phyloP scores from a whole-genome alignment of 1,140 invertebrate species.

The Pseudobourletiella spinata region DNA sequence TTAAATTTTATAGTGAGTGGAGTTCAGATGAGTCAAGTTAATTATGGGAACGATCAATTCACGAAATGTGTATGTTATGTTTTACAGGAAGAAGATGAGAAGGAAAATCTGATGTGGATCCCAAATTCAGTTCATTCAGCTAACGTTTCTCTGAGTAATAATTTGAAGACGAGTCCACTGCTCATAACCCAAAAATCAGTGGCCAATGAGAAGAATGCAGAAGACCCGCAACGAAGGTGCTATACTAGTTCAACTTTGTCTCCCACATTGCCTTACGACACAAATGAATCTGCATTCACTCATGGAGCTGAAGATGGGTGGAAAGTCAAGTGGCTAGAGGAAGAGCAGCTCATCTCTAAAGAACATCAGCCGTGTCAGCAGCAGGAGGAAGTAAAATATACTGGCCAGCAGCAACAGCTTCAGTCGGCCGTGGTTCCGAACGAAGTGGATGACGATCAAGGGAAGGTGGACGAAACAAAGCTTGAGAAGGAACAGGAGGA shows the following conservation, averaged over 20 bases:
- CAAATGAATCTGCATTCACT: neutral
- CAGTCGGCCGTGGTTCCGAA: too few relatives aligned
- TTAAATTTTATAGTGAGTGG: too few relatives aligned
- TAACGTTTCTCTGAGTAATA: slow-evolving; percentile 8
- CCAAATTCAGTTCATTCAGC: neutral
- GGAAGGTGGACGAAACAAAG: neutral
- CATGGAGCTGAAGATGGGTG: neutral
- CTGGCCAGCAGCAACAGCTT: neutral
- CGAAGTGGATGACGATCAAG: too few relatives aligned
- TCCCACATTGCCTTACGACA: neutral
- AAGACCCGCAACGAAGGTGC: neutral
- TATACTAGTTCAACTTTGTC: neutral
- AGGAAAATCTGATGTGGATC: slow-evolving; percentile 26
- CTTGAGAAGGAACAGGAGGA: neutral
- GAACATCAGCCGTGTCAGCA: neutral
- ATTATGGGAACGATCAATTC: too few relatives aligned
- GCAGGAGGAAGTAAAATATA: too few relatives aligned
- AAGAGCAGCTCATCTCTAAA: neutral
- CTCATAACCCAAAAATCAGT: neutral
- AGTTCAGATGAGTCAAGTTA: too few relatives aligned
- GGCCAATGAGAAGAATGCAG: neutral
- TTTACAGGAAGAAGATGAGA: slow-evolving; percentile 28
- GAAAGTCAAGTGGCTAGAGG: neutral
- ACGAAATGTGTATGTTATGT: too few relatives aligned
- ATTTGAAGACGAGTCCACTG: neutral